Conservation (phyloP, 1,140 invertebrate genomes). For the Drosophila sturtevanti region DNA sequence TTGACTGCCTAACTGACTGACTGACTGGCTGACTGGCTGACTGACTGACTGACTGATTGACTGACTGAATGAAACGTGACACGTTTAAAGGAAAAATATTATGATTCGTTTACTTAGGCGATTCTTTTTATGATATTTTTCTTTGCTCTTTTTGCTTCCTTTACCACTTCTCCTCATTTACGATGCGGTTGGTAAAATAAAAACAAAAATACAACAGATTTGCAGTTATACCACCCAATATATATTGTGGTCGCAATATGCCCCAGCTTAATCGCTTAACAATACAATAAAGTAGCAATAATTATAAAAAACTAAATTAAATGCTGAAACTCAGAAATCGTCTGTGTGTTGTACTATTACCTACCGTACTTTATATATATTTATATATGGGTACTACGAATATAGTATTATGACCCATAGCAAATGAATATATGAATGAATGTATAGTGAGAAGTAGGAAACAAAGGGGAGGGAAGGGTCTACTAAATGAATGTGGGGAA, state of each 20-base stretch:
- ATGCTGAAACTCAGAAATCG: conserved; percentile 30
- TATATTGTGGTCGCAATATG: conserved; percentile 44
- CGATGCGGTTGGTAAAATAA: conserved; percentile 45
- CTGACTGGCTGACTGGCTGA: conserved; percentile 13
- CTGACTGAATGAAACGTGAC: conserved; percentile 37
- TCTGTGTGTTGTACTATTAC: no score
- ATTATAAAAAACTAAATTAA: conserved; percentile 82
- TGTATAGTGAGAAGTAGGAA: no score
- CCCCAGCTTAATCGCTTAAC: conserved; percentile 75
- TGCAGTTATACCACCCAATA: conserved; percentile 55
- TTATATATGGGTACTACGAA: conserved; percentile 11
- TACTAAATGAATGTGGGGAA: conserved; percentile 12
- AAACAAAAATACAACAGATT: conserved; percentile 62
- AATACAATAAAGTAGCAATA: conserved; percentile 82
- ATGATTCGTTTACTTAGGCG: conserved; percentile 46
- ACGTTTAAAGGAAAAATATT: conserved; percentile 9
- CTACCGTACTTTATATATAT: not conserved
- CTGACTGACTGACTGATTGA: conserved; percentile 15
- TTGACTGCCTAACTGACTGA: conserved; percentile 15
- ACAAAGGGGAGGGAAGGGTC: no score
- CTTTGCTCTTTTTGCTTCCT: not conserved
- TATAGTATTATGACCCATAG: conserved; percentile 60
- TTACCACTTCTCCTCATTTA: conserved; percentile 32
- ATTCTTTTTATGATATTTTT: conserved; percentile 63
- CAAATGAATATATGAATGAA: conserved; percentile 48